A percentile compares a stretch with the other conserved stretches of the same genome.
phyloP scores from a whole-genome alignment of 2,797 vertebrate species.

The Labeo calbasu region DNA sequence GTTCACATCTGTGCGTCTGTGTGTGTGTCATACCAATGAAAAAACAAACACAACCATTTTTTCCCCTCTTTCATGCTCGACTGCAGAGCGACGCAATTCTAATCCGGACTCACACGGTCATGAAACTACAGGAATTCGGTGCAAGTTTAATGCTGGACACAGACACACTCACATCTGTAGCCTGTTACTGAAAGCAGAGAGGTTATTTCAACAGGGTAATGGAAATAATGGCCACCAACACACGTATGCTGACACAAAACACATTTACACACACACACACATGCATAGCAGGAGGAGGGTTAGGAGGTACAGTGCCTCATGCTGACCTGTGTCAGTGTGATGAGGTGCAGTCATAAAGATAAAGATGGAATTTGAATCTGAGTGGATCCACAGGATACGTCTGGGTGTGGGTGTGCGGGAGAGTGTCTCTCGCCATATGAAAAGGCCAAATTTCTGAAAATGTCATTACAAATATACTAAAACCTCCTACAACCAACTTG shows the following conservation, averaged over 20 bases:
- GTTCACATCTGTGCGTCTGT: conserved; percentile 42
- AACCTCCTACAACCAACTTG: not conserved
- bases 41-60: conserved; percentile 48
- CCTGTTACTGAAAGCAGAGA: conserved; percentile 56
- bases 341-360: conserved; percentile 36
- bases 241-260: conserved; percentile 44
- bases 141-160: conserved; percentile 45
- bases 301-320: conserved; percentile 29
- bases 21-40: conserved; percentile 50
- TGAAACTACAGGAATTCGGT: conserved; percentile 48
- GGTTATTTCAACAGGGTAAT: conserved; percentile 57
- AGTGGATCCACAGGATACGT: not conserved
- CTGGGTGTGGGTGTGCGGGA: too few species aligned
- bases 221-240: conserved; percentile 56
- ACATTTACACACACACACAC: conserved; percentile 40
- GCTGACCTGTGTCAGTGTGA: conserved; percentile 44
- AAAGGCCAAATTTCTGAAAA: not conserved
- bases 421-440: not conserved
- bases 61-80: conserved; percentile 40
- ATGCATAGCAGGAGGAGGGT: conserved; percentile 1
- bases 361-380: conserved; percentile 40
- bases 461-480: conserved; percentile 3
- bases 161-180: conserved; percentile 58
- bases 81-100: conserved; percentile 46
- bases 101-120: conserved; percentile 57